Evolutionary conservation across 2,797 vertebrate genomes (phyloP).

Genomic region (Euphonia xanthogaster): DNA sequence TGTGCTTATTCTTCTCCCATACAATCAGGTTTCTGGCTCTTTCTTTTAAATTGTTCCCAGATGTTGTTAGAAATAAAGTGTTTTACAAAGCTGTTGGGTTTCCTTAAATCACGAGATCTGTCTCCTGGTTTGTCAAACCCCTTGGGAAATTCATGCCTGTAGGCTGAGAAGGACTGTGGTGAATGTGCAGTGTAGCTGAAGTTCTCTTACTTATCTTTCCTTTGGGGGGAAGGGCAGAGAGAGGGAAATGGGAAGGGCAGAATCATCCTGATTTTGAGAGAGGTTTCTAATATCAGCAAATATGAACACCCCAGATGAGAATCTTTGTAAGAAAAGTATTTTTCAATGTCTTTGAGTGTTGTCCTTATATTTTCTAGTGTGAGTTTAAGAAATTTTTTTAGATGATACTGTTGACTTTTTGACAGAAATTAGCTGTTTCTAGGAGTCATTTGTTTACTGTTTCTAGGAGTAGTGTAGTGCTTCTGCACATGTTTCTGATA

Average conservation of each 20-base stretch:
- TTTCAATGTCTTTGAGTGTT: not conserved
- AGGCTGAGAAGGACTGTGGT: conserved; percentile 16
- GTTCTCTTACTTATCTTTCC: not conserved
- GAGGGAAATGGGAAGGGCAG: not conserved
- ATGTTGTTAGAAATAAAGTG: conserved; percentile 18
- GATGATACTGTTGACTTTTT: not conserved
- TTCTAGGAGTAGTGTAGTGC: not conserved
- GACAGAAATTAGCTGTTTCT: not conserved
- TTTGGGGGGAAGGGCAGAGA: not conserved
- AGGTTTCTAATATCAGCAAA: not conserved
- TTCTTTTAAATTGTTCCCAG: conserved; percentile 15
- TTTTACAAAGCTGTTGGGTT: not conserved
- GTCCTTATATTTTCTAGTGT: not conserved
- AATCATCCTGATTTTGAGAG: not conserved
- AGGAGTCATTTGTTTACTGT: not conserved
- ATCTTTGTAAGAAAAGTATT: not conserved
- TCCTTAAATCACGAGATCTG: not conserved
- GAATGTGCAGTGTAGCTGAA: not conserved
- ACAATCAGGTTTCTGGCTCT: not conserved
- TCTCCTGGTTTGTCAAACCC: not conserved
- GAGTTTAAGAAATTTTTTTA: not conserved
- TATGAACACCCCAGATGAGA: not conserved
- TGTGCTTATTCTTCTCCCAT: not conserved
- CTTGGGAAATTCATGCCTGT: conserved; percentile 1
- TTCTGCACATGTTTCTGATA: not conserved